phyloP scores from a whole-genome alignment of 2,113 vertebrate genomes.

The Charadrius vociferus region DNA sequence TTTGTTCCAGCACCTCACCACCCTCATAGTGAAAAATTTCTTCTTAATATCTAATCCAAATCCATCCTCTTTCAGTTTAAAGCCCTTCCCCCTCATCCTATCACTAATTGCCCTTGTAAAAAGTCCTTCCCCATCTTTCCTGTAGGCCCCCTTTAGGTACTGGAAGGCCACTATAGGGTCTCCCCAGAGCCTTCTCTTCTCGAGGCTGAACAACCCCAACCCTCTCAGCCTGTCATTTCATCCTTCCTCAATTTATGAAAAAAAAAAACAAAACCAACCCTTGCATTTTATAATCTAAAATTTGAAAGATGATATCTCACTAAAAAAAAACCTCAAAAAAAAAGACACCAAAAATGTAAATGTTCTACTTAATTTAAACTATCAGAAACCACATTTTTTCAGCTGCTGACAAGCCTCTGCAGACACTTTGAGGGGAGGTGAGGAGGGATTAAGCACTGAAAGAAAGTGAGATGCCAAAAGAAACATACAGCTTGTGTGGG shows the following conservation, averaged over 20 bases:
- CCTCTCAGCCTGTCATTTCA: not conserved
- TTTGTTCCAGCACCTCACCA: too few species aligned
- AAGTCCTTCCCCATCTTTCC: too few species aligned
- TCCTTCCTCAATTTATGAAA: not conserved
- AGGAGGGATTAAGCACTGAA: not conserved
- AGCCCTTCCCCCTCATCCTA: too few species aligned
- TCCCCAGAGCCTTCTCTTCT: too few species aligned
- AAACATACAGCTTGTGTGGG: constrained; percentile 6
- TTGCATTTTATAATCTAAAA: not conserved
- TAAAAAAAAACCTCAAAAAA: not conserved
- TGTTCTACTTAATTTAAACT: not conserved
- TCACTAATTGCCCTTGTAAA: too few species aligned
- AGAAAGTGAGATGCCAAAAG: not conserved
- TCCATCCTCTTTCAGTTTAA: too few species aligned
- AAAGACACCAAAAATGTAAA: not conserved
- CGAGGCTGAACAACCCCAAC: too few species aligned
- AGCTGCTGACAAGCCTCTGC: not conserved
- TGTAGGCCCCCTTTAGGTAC: too few species aligned
- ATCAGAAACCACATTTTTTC: not conserved
- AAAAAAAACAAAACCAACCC: fast-evolving
- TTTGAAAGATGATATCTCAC: not conserved
- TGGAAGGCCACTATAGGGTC: too few species aligned
- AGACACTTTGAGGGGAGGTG: not conserved
- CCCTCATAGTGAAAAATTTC: too few species aligned
- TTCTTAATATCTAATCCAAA: too few species aligned